Base-by-base conservation (phyloP, 2,888 invertebrate genomes). In the Drosophila subquinaria region DNA sequence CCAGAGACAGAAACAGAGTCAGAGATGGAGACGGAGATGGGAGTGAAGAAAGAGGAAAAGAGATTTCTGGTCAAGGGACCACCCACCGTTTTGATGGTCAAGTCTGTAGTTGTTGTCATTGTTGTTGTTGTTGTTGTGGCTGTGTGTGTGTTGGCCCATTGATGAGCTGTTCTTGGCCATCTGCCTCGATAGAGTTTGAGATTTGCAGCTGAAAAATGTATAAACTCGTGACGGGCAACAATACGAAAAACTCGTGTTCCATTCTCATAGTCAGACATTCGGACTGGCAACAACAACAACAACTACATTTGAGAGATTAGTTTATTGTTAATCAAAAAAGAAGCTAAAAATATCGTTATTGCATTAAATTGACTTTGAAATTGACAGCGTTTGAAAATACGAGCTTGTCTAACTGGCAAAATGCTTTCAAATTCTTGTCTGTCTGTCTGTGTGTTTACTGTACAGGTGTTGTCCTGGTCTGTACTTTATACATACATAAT, bases 321-420 rank as follows among this genome's bases (percentile, higher is more conserved):
- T 87, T 85, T 90, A 90, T 90, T 87, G 91, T 87, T 90, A 91
- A 90, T 91, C 90, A 91, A 83, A 80, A 86, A 72, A 60, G 74
- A 70, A 52, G 87, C 70, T 60, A 68, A 64, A 81, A 81, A 79
- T 85, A 82, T 69, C 48, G 75, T 17, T 76, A 84, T 88, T 76
- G 86, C 86, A 88, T 89, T 85, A 82, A 86, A 86, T 86, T 86
- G 86, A 88, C 82, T 88, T 82, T 48, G 77, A 66, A 86, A 86
- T 76, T 88, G 85, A 85, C 85, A 88, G 82, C 69, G 35, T 64
- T 69, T 59, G 70, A 74, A 74, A 85, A 71, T 68, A 59, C 75
- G 63, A 76, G 73, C 48, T 64, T 69, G 48, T 66, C 53, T 47
- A 36, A 17, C 50, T 68, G 53, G 52, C 59, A 36, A 69, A 80